phyloP scores from a whole-genome alignment of 2,888 invertebrate species.

The Acronicta leporina region DNA sequence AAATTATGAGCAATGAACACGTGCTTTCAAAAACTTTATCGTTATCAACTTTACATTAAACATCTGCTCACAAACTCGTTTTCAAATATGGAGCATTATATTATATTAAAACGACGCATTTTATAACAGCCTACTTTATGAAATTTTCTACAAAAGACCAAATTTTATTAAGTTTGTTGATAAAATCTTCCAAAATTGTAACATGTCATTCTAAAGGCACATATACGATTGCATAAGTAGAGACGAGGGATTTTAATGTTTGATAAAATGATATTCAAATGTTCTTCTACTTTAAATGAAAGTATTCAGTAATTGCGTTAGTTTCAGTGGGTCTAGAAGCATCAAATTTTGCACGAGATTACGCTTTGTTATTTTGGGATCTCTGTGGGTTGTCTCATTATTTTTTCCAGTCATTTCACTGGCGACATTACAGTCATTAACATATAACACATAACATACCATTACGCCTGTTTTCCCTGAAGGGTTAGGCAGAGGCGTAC shows the following conservation, averaged over 20 bases:
- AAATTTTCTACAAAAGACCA: slow-evolving; percentile 28
- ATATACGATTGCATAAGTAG: not conserved
- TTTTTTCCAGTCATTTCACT: too few species aligned
- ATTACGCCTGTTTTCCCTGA: too few species aligned
- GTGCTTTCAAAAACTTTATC: slow-evolving; percentile 14
- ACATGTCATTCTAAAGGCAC: not conserved
- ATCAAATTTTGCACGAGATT: too few species aligned
- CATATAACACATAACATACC: too few species aligned
- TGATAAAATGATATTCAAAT: too few species aligned
- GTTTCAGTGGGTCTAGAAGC: too few species aligned
- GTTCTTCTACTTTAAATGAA: not conserved
- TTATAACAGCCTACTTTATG: slow-evolving; percentile 22
- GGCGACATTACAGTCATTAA: too few species aligned
- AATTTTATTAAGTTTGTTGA: slow-evolving; percentile 13
- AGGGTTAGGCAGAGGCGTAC: too few species aligned
- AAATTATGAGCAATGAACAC: slow-evolving; percentile 8
- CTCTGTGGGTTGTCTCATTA: too few species aligned
- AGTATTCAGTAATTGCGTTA: too few species aligned
- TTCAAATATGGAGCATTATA: slow-evolving; percentile 14
- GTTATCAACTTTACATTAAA: slow-evolving; percentile 11
- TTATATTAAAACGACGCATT: not conserved
- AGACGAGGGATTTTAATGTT: not conserved
- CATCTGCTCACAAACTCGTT: slow-evolving; percentile 12
- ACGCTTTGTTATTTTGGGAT: too few species aligned
- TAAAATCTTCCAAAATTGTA: slow-evolving; percentile 7